Evolutionary conservation across 2,888 invertebrate species (phyloP).

Genomic region (Chymomyza amoena): DNA sequence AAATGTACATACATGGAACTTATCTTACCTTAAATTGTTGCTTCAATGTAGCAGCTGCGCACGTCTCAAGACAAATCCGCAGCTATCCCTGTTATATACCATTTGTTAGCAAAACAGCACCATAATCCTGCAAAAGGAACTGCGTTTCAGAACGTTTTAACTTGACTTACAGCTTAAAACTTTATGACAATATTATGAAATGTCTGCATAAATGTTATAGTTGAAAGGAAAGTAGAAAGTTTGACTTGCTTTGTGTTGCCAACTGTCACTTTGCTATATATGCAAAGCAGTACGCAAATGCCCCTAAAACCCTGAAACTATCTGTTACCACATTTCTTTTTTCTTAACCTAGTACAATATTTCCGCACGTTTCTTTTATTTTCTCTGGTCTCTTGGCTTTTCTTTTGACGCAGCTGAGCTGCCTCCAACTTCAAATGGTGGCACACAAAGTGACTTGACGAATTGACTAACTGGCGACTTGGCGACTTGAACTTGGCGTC

Average conservation of each 20-base stretch:
- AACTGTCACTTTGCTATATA: slow-evolving; percentile 2
- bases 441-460: not conserved
- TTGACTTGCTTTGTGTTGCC: not conserved
- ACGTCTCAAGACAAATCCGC: not conserved
- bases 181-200: slow-evolving; percentile 2
- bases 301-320: not conserved
- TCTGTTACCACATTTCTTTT: slow-evolving; percentile 10
- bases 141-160: not conserved
- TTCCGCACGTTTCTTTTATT: slow-evolving; percentile 33
- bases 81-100: too few species aligned
- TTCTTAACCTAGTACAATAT: slow-evolving; percentile 22
- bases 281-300: not conserved
- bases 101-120: not conserved
- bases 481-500: slow-evolving; percentile 11
- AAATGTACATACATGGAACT: not conserved
- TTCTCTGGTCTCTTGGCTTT: not conserved
- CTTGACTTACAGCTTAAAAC: not conserved
- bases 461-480: slow-evolving; percentile 15
- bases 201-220: not conserved
- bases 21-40: not conserved
- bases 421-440: not conserved
- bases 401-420: not conserved
- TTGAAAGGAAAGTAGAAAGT: not conserved
- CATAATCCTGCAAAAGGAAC: not conserved
- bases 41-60: not conserved